Evolutionary conservation across 2,888 invertebrate genomes (phyloP).

Genomic region (Melanargia galathea): DNA sequence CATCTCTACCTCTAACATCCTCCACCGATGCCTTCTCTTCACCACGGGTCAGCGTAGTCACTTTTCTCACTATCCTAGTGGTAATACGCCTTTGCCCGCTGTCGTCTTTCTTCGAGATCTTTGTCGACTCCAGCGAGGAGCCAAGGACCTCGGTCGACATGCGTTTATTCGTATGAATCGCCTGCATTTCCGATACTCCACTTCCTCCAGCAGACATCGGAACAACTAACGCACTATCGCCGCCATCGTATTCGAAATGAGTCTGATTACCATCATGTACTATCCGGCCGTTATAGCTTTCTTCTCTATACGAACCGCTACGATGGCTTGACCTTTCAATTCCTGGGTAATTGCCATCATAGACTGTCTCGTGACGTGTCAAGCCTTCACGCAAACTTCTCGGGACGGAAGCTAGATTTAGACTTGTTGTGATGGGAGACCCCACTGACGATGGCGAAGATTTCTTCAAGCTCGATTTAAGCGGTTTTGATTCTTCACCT

Average conservation of each 20-base stretch:
- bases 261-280: constrained; percentile 78
- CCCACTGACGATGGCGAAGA: constrained; percentile 76
- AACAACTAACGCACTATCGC: constrained; percentile 70
- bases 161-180: constrained; percentile 91
- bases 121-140: constrained; percentile 91
- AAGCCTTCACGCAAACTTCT: constrained; percentile 79
- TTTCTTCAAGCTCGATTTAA: constrained; percentile 80
- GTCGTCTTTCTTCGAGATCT: constrained; percentile 90
- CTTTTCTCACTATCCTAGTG: constrained; percentile 92
- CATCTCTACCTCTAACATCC: constrained; percentile 84
- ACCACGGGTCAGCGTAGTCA: constrained; percentile 93
- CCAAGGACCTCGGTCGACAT: constrained; percentile 93
- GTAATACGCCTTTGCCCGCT: constrained; percentile 92
- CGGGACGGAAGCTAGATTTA: constrained; percentile 81
- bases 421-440: constrained; percentile 84
- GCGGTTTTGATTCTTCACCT: constrained; percentile 81
- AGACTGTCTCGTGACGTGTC: constrained; percentile 77
- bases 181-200: constrained; percentile 84
- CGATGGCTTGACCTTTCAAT: constrained; percentile 71
- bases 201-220: constrained; percentile 71
- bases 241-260: constrained; percentile 76
- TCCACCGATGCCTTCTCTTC: constrained; percentile 90
- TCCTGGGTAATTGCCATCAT: constrained; percentile 76
- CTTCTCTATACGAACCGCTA: constrained; percentile 70
- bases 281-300: constrained; percentile 73